Percentiles rank a stretch among this genome's conserved stretches.
phyloP scores from a whole-genome alignment of 2,113 vertebrate species.

The Hypanus sabinus region DNA sequence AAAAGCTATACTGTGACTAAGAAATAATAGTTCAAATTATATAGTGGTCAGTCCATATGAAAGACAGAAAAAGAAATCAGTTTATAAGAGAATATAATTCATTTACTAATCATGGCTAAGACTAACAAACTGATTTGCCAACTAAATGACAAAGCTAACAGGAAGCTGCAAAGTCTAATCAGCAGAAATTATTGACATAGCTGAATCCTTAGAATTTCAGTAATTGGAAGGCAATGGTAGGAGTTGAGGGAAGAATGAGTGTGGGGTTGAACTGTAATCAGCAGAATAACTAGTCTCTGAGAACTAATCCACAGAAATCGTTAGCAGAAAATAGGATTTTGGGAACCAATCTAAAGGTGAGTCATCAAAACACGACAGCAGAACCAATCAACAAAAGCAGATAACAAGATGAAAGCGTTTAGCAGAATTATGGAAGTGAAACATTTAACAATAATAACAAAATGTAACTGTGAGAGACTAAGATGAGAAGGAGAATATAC shows the following conservation, averaged over 20 bases:
- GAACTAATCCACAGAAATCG: neutral
- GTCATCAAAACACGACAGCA: neutral
- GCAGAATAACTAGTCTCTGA: neutral
- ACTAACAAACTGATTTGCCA: neutral
- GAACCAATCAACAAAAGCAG: neutral
- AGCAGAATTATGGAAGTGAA: neutral
- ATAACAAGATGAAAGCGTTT: neutral
- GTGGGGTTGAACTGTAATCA: neutral
- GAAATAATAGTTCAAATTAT: neutral
- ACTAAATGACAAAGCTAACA: neutral
- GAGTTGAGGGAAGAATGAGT: neutral
- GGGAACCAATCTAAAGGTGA: neutral
- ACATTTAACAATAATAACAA: neutral
- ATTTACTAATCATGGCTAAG: neutral
- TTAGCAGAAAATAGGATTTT: neutral
- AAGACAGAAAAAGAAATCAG: neutral
- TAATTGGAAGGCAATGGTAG: neutral
- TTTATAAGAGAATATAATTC: neutral
- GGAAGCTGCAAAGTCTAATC: neutral
- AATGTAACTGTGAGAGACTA: neutral
- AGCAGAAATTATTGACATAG: neutral
- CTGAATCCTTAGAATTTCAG: neutral
- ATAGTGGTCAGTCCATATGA: neutral
- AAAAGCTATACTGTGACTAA: neutral
- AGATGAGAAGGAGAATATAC: neutral